These are phyloP conservation scores for Pachypeltis micranthus DNA, from an alignment of 1,140 invertebrate species.

Conservation along the genomic window DNA sequence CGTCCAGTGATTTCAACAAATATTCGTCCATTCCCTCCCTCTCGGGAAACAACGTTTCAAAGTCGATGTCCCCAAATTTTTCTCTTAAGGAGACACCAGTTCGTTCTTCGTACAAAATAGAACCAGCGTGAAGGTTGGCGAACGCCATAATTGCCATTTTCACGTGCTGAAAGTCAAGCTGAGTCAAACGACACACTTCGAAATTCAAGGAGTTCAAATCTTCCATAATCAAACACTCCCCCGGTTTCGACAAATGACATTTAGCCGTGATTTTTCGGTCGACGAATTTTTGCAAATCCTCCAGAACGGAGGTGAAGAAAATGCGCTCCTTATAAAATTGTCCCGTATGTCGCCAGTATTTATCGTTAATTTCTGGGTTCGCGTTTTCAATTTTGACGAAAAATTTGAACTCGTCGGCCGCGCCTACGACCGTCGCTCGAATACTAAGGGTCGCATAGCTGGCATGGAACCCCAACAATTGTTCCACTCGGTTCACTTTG, in stretches of 20 bases:
- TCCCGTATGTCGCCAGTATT: neutral
- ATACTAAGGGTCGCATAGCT: constrained; percentile 10
- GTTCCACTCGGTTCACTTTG: neutral
- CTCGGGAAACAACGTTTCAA: neutral
- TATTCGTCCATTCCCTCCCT: too few species aligned
- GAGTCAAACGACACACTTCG: neutral
- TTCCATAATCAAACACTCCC: constrained; percentile 10
- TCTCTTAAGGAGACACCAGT: neutral
- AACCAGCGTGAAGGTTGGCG: constrained; percentile 6
- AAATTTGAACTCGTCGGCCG: neutral
- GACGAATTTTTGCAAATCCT: neutral
- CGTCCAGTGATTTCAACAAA: too few species aligned
- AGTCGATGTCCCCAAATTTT: neutral
- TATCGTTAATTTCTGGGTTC: neutral
- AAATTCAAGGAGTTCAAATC: neutral
- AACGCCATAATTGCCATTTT: constrained; percentile 11
- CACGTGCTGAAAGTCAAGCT: neutral
- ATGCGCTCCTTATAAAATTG: constrained; percentile 9
- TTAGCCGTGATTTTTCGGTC: constrained; percentile 3
- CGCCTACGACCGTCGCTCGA: neutral
- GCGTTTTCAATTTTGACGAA: constrained; percentile 6
- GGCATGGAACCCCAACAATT: constrained; percentile 12
- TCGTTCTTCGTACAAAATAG: neutral
- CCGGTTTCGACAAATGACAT: constrained; percentile 4
- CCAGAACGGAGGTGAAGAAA: neutral